A percentile compares a stretch with the other conserved stretches of the same genome.
Evolutionary conservation across 2,113 vertebrate species (phyloP).

Genomic region (Mobula hypostoma): DNA sequence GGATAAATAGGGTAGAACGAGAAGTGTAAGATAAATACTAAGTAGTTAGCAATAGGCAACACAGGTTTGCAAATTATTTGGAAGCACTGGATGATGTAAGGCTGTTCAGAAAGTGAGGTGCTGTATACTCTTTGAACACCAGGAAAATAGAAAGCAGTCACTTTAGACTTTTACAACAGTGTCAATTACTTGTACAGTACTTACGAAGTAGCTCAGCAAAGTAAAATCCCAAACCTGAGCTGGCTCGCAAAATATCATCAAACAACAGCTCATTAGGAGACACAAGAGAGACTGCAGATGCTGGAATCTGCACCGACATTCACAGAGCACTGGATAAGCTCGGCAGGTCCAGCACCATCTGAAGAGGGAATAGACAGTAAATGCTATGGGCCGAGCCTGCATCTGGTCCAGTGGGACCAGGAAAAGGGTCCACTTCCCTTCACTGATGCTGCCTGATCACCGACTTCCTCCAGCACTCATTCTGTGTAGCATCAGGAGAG

Average conservation of each 20-base stretch:
- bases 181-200: neutral
- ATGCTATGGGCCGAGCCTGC: no score
- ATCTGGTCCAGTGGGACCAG: no score
- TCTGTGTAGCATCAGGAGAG: no score
- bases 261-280: neutral
- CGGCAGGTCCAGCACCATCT: no score
- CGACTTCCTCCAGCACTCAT: no score
- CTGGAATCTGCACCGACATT: no score
- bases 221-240: neutral
- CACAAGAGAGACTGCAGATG: no score
- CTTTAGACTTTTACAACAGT: neutral
- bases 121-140: neutral
- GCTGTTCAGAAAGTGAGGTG: neutral
- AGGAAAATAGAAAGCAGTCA: no score
- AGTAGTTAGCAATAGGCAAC: neutral
- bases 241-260: neutral
- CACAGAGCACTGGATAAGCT: no score
- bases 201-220: neutral
- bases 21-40: neutral
- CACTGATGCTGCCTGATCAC: no score
- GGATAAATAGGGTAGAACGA: neutral
- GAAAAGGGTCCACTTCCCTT: no score
- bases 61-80: neutral
- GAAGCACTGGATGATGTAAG: neutral
- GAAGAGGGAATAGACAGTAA: no score